Evolutionary conservation across 2,797 vertebrate genomes (phyloP).

Genomic region (Phoeniculus purpureus): DNA sequence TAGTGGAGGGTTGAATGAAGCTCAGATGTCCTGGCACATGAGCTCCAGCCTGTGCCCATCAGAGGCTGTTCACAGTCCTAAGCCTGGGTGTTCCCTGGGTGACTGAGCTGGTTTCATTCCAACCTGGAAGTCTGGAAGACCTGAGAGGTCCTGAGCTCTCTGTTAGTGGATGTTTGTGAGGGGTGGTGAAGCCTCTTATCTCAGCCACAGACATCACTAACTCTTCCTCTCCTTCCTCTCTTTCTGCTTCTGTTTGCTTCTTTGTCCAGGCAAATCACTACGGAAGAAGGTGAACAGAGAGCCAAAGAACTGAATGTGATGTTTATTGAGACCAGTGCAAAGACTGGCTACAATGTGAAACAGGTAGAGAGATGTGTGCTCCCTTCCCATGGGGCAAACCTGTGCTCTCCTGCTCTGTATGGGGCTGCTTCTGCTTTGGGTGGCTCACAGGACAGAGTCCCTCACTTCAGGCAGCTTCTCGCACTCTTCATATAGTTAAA

Average conservation of each 20-base stretch:
- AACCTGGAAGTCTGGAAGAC: background rate
- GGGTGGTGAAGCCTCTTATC: background rate
- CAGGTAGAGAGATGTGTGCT: constrained; percentile 81
- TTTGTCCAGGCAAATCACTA: constrained; percentile 90
- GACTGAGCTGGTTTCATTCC: background rate
- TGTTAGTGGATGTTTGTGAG: background rate
- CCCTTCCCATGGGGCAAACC: background rate
- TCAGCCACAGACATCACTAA: background rate
- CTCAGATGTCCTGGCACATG: background rate
- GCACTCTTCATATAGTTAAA: background rate
- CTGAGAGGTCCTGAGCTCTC: background rate
- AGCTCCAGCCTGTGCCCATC: background rate
- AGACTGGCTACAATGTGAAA: constrained; percentile 98
- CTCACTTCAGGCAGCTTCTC: background rate
- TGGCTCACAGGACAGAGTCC: background rate
- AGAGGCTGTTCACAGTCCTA: background rate
- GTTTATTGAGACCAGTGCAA: constrained; percentile 97
- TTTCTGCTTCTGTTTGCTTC: constrained; percentile 5
- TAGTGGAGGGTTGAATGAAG: background rate
- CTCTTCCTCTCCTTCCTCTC: constrained; percentile 11
- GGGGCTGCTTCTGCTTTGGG: background rate
- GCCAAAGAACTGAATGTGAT: constrained; percentile 98
- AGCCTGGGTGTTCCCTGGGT: background rate
- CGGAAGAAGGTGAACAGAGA: constrained; percentile 95
- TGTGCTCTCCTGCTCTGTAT: background rate